Percentiles rank a stretch among this genome's conserved stretches.
These are phyloP conservation scores for Clunio marinus DNA, from an alignment of 2,888 invertebrate species.

Conservation along the genomic window DNA sequence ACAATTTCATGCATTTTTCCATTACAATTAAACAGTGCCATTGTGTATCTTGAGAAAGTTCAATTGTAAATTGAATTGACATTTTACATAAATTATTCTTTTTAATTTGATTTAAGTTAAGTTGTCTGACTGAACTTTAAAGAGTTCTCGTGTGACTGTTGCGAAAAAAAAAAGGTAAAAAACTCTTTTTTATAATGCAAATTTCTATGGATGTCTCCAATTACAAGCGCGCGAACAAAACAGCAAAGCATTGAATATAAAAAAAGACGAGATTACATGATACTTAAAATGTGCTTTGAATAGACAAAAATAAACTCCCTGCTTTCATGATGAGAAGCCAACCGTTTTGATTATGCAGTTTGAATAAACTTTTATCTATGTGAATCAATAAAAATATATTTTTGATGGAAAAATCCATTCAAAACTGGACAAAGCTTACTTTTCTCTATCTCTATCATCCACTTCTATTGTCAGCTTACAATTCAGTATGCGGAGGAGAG, in stretches of 20 bases:
- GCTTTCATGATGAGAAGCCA: too few relatives aligned
- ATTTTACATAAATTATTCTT: not conserved
- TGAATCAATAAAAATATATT: too few relatives aligned
- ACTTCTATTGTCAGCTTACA: not conserved
- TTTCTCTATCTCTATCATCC: not conserved
- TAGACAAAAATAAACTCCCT: too few relatives aligned
- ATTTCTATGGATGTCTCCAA: not conserved
- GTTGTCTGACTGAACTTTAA: not conserved
- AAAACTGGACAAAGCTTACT: not conserved
- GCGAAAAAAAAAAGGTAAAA: too few relatives aligned
- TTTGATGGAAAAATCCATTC: not conserved
- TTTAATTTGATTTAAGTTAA: not conserved
- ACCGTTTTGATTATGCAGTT: too few relatives aligned
- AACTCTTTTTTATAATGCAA: not conserved
- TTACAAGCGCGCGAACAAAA: not conserved
- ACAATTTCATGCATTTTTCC: constrained; percentile 10
- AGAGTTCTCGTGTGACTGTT: not conserved
- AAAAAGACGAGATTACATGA: constrained; percentile 16
- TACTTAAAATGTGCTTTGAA: not conserved
- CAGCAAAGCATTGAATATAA: not conserved
- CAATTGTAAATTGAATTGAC: not conserved
- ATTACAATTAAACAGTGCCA: too few relatives aligned
- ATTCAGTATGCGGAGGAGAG: not conserved
- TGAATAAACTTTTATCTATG: too few relatives aligned
- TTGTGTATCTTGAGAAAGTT: not conserved